Evolutionary conservation across 2,888 invertebrate genomes (phyloP).

Genomic region (Leptura quadrifasciata): DNA sequence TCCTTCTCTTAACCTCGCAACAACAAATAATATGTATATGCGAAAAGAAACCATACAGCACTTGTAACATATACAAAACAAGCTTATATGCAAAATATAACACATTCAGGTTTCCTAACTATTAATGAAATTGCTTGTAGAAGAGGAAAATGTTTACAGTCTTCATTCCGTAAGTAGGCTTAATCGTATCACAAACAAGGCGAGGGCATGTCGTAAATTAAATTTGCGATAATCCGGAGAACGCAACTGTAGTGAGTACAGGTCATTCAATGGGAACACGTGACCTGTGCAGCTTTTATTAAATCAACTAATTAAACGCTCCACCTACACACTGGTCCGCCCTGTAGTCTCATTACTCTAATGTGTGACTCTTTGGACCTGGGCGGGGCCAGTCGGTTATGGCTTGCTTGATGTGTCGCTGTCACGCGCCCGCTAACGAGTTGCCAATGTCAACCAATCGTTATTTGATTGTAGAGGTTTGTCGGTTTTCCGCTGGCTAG

Average conservation of each 20-base stretch:
- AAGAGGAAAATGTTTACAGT: neutral
- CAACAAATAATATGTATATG: too few species aligned
- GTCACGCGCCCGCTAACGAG: slow-evolving; percentile 65
- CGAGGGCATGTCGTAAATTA: slow-evolving; percentile 53
- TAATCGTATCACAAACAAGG: slow-evolving; percentile 50
- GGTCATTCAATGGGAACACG: slow-evolving; percentile 33
- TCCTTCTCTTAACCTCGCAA: too few species aligned
- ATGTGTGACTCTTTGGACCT: slow-evolving; percentile 64
- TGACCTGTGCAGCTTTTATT: slow-evolving; percentile 58
- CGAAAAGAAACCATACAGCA: too few species aligned
- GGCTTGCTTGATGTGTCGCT: slow-evolving; percentile 67
- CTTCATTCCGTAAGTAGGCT: slow-evolving; percentile 10
- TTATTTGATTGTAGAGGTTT: slow-evolving; percentile 63
- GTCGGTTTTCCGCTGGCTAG: slow-evolving; percentile 45
- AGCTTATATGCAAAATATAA: slow-evolving; percentile 1
- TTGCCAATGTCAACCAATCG: slow-evolving; percentile 63
- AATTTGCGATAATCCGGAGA: slow-evolving; percentile 54
- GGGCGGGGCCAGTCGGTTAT: slow-evolving; percentile 66
- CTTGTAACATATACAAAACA: neutral
- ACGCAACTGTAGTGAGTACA: slow-evolving; percentile 19
- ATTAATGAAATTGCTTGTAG: neutral
- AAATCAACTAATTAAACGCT: slow-evolving; percentile 70
- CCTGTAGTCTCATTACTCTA: slow-evolving; percentile 70
- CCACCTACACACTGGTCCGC: slow-evolving; percentile 69
- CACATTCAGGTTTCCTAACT: neutral